Evolutionary conservation across 2,888 invertebrate species (phyloP), one percentile per base, ranked within the genome.

Genomic region (Furcula furcula): DNA sequence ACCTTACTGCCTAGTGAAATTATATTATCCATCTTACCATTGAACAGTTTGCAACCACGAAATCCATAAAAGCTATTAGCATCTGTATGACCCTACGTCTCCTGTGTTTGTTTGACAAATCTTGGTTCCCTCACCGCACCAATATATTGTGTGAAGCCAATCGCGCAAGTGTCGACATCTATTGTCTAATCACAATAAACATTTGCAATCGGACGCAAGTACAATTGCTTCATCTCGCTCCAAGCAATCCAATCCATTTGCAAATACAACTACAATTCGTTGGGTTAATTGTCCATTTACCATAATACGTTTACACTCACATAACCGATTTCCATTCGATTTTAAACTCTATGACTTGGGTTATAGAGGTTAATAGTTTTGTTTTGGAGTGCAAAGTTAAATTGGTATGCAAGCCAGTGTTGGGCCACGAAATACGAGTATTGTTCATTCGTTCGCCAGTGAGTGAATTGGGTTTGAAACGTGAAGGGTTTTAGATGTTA

Each of bases 241-340:
- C 65, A 72, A 76, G 69, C 82, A 76, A 81, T 76, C 83, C 82
- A 83, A 84, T 85, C 84, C 85, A 85, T 85, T 85, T 84, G 79
- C 76, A 74, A 75, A 77, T 75, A 73, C 69, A 72, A 72, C 64
- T 73, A 65, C 67, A 68, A 76, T 75, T 73, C 70, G 70, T 66
- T 58, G 69, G 67, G 76, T 84, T 84, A 83, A 84, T 84, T 84
- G 82, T 80, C 63, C 46, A 45, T 60, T 46, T 46, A 60, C 78
- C 43, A 66, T 23, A 11, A 46, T 51, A 43, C 15, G 14, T 34
- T 38, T 3, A 3, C 29, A 25, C 7, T 36, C 2, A 7, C 2
- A 1, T 21, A 30, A 32, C 5, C 1, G 6, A 11, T 37, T 44
- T 7, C 2, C 14, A 30, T 14, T 7, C 10, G 0, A 73, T 44